Evolutionary conservation across 2,888 invertebrate genomes (phyloP), one percentile per base, ranked within the genome.

Genomic region (Aspidiotus destructor): DNA sequence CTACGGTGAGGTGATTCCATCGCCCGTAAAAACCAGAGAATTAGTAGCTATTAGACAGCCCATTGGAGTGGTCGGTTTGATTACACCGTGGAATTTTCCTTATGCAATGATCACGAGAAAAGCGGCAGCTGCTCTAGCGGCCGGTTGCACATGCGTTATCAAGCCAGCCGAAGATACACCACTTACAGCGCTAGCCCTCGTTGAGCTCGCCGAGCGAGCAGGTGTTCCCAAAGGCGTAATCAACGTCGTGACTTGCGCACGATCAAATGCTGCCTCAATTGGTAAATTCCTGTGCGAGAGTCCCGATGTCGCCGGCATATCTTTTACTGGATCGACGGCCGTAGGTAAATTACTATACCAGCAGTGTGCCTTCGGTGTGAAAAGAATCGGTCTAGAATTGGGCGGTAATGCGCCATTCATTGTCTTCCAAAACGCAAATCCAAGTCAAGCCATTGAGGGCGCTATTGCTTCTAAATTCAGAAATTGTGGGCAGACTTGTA

Each of bases 331-430:
- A 7, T 97, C 96, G 7, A 97, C 96, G 1, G 81, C 81, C 72
- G 92, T 96, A 55, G 98, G 98, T 7, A 95, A 92, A 80, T 82
- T 93, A 73, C 77, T 92, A 1, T 90, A 94, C 77, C 80, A 84
- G 60, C 89, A 93, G 75, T 92, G 90, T 73, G 87, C 96, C 0
- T 81, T 84, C 57, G 89, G 91, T 1, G 84, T 99, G 62, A 99
- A 99, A 78, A 83, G 90, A 71, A 81, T 97, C 7, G 85, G 89
- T n/a, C 80, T 99, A 71, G 99, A 99, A 78, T 81, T 99, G 64
- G 99, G 99, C 52, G 99, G 99, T 8, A 99, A 99, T 81, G 98
- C 98, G 0, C 96, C 99, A 0, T 96, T 96, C 75, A 93, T 99
- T 74, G 92, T 99, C 8, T 98, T 98, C 75, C 84, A 92, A 69